These are phyloP conservation scores for Glossophaga mutica DNA, from an alignment of 2,797 vertebrate species.

Conservation along the genomic window DNA sequence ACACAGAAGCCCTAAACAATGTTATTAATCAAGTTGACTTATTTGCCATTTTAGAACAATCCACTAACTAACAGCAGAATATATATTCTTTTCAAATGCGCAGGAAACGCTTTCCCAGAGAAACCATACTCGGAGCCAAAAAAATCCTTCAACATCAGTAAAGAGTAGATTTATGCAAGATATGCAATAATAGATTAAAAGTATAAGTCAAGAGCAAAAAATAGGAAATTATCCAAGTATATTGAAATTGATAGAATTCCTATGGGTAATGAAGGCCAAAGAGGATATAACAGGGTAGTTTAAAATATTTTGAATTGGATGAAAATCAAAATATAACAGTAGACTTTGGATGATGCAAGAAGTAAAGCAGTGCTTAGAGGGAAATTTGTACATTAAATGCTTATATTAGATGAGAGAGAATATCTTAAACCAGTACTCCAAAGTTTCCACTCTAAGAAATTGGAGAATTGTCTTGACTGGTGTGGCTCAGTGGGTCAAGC, in stretches of 20 bases:
- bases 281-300: background rate
- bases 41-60: background rate
- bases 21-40: background rate
- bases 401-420: background rate
- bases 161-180: background rate
- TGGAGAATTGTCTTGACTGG: background rate
- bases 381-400: background rate
- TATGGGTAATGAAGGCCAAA: background rate
- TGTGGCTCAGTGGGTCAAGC: too few relatives aligned
- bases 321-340: background rate
- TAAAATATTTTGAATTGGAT: background rate
- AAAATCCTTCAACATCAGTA: background rate
- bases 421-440: background rate
- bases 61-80: background rate
- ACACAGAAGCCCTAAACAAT: background rate
- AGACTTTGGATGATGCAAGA: background rate
- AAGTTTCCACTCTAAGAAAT: background rate
- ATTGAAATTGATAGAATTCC: background rate
- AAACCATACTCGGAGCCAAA: background rate
- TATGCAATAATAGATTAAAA: background rate
- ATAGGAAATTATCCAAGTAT: background rate
- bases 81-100: background rate
- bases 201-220: background rate
- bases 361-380: background rate
- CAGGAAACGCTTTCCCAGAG: background rate